Percentiles rank a stretch among this genome's conserved stretches.
Conservation (phyloP, 2,797 vertebrate genomes). For the Gadopsis bispinosus region DNA sequence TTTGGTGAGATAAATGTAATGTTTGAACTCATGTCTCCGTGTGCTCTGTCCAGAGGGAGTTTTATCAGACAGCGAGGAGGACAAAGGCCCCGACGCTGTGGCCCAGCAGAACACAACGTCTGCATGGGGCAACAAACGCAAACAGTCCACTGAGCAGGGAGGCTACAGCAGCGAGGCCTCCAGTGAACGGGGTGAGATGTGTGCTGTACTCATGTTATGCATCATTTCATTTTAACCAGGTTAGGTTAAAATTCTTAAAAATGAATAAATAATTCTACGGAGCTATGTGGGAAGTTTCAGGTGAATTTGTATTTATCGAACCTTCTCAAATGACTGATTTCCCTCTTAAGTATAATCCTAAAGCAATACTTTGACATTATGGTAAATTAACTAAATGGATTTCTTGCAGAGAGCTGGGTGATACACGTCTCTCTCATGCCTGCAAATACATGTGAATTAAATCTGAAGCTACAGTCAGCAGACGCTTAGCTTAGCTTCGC, state of each 20-base stretch:
- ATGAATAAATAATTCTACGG: background rate
- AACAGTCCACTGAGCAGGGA: conserved; percentile 89
- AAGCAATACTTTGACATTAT: background rate
- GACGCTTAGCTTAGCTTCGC: background rate
- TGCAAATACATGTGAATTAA: background rate
- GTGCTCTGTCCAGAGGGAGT: conserved; percentile 83
- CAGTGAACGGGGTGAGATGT: conserved; percentile 89
- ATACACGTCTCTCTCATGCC: background rate
- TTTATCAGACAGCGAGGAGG: conserved; percentile 93
- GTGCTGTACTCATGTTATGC: background rate
- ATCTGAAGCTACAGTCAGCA: background rate
- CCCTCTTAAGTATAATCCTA: too few species aligned
- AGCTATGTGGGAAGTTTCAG: too few species aligned
- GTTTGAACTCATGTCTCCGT: conserved; percentile 31
- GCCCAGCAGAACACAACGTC: conserved; percentile 85
- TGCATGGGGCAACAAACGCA: conserved; percentile 88
- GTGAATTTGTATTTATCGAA: background rate
- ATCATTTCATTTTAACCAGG: background rate
- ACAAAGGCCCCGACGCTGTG: conserved; percentile 85
- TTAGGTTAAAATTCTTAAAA: background rate
- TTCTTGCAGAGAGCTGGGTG: background rate
- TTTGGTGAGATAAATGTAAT: background rate
- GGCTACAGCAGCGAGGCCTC: conserved; percentile 94
- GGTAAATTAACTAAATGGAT: background rate
- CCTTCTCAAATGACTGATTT: background rate